These are phyloP conservation scores for Indri indri DNA, from an alignment of 2,113 vertebrate genomes.

Conservation along the genomic window DNA sequence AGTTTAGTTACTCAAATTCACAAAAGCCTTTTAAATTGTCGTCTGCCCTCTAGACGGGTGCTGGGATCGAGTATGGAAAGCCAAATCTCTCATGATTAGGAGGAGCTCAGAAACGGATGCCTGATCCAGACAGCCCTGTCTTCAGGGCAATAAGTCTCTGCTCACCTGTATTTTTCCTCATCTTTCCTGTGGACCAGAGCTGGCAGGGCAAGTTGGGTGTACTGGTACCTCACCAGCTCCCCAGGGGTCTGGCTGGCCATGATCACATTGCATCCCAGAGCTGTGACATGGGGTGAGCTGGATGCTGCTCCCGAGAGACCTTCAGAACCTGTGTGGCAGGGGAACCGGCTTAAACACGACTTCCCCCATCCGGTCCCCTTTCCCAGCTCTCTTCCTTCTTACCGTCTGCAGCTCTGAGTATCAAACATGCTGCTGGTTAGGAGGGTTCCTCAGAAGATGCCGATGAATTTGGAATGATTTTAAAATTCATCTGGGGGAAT, in stretches of 20 bases:
- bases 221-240: neutral
- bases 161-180: neutral
- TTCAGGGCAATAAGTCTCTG: neutral
- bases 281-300: neutral
- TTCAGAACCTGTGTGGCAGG: neutral
- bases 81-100: neutral
- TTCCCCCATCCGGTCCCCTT: fast-evolving
- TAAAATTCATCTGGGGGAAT: slow-evolving; percentile 58
- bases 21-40: neutral
- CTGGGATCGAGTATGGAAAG: neutral
- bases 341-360: neutral
- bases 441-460: slow-evolving; percentile 45
- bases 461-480: slow-evolving; percentile 63
- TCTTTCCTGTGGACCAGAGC: neutral
- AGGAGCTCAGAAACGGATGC: neutral
- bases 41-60: neutral
- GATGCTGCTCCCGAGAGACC: neutral
- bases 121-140: neutral
- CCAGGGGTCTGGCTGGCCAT: neutral
- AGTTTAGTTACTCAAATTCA: neutral
- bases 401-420: neutral
- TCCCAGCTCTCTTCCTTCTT: neutral
- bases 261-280: neutral
- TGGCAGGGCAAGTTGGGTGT: neutral
- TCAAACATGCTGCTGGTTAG: neutral